Evolutionary conservation across 35 echinoderm and acorn worm species (phyloP), one percentile per base, ranked within the genome.

Genomic region (Stichopus chloronotus): DNA sequence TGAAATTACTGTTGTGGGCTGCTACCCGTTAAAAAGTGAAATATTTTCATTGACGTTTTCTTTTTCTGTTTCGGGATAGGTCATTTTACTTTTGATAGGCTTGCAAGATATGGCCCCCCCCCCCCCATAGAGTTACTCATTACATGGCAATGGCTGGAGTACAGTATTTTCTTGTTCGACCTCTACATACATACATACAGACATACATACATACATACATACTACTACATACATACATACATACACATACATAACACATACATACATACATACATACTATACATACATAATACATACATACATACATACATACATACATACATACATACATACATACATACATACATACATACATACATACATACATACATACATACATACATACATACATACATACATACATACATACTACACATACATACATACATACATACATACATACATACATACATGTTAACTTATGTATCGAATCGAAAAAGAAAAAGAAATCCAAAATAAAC

Each of bases 201-300:
- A n/a, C n/a, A n/a, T n/a, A n/a, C n/a, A n/a, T n/a, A 80, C 25
- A 80, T 80, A 80, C 25, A 80, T 8, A 80, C 25, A 80, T 23
- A 80, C 25, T n/a, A n/a, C 9, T 8, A 23, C 25, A 80, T 10
- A 80, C 25, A 80, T 80, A 23, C 78, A 80, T 80, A 10, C 25
- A 23, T 80, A 80, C 25, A 20, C 8, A 8, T 80, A 80, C 25
- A 80, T 80, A 80, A 23, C 25, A 23, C 25, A 8, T 80, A 23
- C 25, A 23, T 23, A 80, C 25, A 80, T 80, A 80, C 25, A 80
- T 80, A 8, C 9, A 80, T 23, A 80, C 25, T n/a, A 80, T 80
- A 80, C 25, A 80, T 80, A 80, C 25, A 23, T 23, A 80, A 80
- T 10, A 23, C 25, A 80, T 80, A 80, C 25, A 23, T 80, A 80